Base-by-base conservation (phyloP, 2,888 invertebrate species). In the Melieria picta region DNA sequence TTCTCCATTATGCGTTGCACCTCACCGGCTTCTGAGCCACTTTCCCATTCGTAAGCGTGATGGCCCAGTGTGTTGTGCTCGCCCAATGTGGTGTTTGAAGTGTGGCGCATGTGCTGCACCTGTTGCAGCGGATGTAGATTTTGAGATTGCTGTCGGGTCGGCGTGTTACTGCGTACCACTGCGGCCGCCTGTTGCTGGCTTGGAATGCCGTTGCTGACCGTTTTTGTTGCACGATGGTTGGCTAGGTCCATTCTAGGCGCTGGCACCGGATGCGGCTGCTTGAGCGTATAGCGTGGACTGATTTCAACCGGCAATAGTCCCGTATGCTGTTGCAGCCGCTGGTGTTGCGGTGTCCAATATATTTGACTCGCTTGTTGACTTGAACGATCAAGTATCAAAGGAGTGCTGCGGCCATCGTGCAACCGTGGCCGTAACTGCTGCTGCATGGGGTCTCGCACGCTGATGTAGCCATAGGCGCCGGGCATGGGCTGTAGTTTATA, bases 1-100 rank as follows among this genome's bases (percentile, higher is more conserved):
- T 81, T 79, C 72, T 84, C 84, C 81, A 85, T 80, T 46, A 92
- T 92, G 77, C 90, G 88, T 80, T 91, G 91, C 72, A 92, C 90
- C 86, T 93, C 93, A 5, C 91, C 91, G 55, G 91, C 92, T 82
- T 93, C 93, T 56, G 92, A 92, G 45, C 92, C 92, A 81, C 92
- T 91, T 83, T 93, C 93, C 74, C 91, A 91, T 80, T 91, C 92
- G 5, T 90, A 90, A 55, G 78, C 70, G 55, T 78, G 76, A 46
- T 50, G 71, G 11, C 30, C n/a, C 47, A 11, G n/a, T 16, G 47
- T 64, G 46, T 30, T 46, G 3, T 52, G 72, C 43, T 69, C 72
- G 70, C 69, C 67, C 65, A 71, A 72, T 61, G 71, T 64, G 11
- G 65, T 58, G 46, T 66, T 61, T 10, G 58, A 55, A 46, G 65